Evolutionary conservation across 2,888 invertebrate species (phyloP).

Genomic region (Taphrorychus bicolor): DNA sequence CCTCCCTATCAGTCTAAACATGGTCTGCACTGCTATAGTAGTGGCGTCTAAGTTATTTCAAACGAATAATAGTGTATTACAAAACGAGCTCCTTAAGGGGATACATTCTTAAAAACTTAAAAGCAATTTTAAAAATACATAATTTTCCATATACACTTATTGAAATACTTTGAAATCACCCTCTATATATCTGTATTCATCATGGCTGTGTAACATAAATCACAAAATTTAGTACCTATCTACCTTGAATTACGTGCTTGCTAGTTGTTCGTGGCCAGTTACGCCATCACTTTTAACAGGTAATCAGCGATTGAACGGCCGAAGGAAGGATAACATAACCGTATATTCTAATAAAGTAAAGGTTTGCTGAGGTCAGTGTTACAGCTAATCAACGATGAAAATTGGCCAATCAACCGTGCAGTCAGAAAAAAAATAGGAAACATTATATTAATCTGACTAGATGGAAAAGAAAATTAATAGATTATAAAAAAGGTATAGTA

Average conservation of each 20-base stretch:
- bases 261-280: slow-evolving; percentile 2
- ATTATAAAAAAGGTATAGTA: not conserved
- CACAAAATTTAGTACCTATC: not conserved
- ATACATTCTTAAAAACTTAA: too few relatives aligned
- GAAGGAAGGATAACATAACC: slow-evolving; percentile 18
- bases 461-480: slow-evolving; percentile 10
- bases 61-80: too few relatives aligned
- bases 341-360: slow-evolving; percentile 13
- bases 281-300: not conserved
- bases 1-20: too few relatives aligned
- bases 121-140: too few relatives aligned
- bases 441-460: not conserved
- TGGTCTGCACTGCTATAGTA: too few relatives aligned
- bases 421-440: not conserved
- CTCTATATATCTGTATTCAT: too few relatives aligned
- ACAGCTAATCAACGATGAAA: slow-evolving; percentile 3
- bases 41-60: too few relatives aligned
- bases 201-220: not conserved
- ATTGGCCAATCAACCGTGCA: slow-evolving; percentile 1
- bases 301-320: slow-evolving; percentile 11
- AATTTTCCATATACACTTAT: too few relatives aligned
- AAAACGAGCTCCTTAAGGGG: too few relatives aligned
- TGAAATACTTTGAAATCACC: too few relatives aligned
- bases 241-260: not conserved
- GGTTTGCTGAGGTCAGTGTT: slow-evolving; percentile 10